These are phyloP conservation scores for Lysandra coridon DNA, from an alignment of 2,888 invertebrate species.

Conservation along the genomic window DNA sequence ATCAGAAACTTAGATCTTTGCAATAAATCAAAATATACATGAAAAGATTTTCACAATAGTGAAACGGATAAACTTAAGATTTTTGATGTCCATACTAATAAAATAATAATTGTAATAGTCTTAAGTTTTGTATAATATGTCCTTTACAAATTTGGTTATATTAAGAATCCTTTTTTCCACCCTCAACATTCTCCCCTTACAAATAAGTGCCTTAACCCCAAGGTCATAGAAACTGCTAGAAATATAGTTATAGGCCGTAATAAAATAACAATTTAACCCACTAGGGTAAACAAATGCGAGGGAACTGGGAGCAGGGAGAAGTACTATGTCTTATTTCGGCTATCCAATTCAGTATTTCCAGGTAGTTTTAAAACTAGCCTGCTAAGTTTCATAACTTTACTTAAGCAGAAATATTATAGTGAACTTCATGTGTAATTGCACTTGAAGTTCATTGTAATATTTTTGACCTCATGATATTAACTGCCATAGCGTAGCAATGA, in stretches of 20 bases:
- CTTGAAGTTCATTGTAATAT: too few relatives aligned
- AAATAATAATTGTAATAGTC: too few relatives aligned
- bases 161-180: background rate
- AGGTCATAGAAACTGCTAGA: constrained; percentile 30
- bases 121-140: background rate
- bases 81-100: too few relatives aligned
- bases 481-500: background rate
- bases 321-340: background rate
- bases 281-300: constrained; percentile 28
- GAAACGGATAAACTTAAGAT: too few relatives aligned
- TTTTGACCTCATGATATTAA: background rate
- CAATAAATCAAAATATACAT: too few relatives aligned
- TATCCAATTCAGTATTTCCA: background rate
- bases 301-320: constrained; percentile 35
- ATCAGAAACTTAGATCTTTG: background rate
- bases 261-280: constrained; percentile 32
- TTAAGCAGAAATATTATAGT: too few relatives aligned
- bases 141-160: background rate
- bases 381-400: too few relatives aligned
- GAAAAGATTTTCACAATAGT: too few relatives aligned
- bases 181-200: constrained; percentile 8
- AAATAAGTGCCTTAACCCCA: constrained; percentile 23
- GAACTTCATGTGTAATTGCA: too few relatives aligned
- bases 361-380: background rate
- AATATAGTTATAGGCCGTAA: constrained; percentile 17